phyloP scores from a whole-genome alignment of 2,888 invertebrate species.

The Eristalis intricaria region DNA sequence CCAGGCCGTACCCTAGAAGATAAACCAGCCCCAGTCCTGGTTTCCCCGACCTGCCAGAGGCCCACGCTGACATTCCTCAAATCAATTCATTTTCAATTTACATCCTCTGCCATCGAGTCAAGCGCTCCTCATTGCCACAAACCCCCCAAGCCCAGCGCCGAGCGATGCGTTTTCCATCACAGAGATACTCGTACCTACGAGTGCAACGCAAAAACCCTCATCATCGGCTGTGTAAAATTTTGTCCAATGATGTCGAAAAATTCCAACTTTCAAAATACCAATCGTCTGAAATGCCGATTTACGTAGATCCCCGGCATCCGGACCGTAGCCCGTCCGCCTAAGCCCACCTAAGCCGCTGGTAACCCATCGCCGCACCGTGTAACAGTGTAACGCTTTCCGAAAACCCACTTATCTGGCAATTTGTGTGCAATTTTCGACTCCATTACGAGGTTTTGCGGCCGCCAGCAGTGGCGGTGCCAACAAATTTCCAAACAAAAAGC shows the following conservation, averaged over 20 bases:
- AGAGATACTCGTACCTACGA: background rate
- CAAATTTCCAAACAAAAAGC: slow-evolving; percentile 56
- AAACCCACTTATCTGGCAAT: slow-evolving; percentile 65
- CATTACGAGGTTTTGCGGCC: slow-evolving; percentile 64
- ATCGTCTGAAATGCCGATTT: slow-evolving; percentile 52
- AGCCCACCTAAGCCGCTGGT: slow-evolving; percentile 5
- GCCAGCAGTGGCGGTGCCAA: slow-evolving; percentile 36
- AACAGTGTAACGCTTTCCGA: slow-evolving; percentile 34
- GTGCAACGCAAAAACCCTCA: background rate
- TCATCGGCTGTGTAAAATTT: slow-evolving; percentile 5
- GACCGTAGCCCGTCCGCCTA: slow-evolving; percentile 5
- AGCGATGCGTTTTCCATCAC: background rate
- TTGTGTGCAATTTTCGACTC: slow-evolving; percentile 70
- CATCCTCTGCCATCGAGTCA: background rate
- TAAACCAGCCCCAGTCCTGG: too few species aligned
- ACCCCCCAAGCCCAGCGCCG: background rate
- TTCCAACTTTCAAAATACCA: slow-evolving; percentile 56
- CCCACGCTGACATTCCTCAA: background rate
- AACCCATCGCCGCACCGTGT: background rate
- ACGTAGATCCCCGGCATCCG: slow-evolving; percentile 29
- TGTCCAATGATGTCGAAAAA: slow-evolving; percentile 53
- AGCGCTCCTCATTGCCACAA: background rate
- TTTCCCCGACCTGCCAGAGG: background rate
- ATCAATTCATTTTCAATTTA: background rate
- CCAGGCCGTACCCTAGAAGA: too few species aligned